Percentiles rank a stretch among this genome's conserved stretches.
phyloP scores from a whole-genome alignment of 2,888 invertebrate genomes.

The Ichneumoninae sp. region DNA sequence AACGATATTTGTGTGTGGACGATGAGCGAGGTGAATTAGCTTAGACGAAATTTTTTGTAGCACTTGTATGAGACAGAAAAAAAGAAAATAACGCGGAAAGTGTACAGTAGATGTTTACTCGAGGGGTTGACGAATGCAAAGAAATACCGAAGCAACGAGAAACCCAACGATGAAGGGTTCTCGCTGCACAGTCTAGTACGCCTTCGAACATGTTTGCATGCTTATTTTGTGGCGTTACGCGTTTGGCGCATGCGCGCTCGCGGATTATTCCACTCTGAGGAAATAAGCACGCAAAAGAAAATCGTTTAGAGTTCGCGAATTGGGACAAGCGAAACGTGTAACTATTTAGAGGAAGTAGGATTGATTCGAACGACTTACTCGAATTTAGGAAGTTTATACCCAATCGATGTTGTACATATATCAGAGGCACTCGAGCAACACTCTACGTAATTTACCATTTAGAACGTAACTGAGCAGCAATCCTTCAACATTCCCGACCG shows the following conservation, averaged over 20 bases:
- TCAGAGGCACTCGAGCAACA: slow-evolving; percentile 47
- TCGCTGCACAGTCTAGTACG: slow-evolving; percentile 40
- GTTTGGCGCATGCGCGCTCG: background rate
- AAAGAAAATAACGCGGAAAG: slow-evolving; percentile 42
- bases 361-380: slow-evolving; percentile 19
- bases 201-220: slow-evolving; percentile 18
- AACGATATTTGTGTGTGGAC: slow-evolving; percentile 23
- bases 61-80: slow-evolving; percentile 57
- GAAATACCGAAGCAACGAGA: background rate
- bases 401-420: slow-evolving; percentile 65
- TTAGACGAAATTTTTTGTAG: slow-evolving; percentile 56
- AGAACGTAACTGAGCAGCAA: slow-evolving; percentile 52
- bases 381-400: slow-evolving; percentile 44
- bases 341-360: slow-evolving; percentile 20
- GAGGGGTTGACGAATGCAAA: slow-evolving; percentile 17
- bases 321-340: background rate
- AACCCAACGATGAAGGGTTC: background rate
- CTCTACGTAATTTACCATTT: slow-evolving; percentile 41
- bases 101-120: slow-evolving; percentile 65
- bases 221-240: slow-evolving; percentile 20
- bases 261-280: background rate
- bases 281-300: background rate
- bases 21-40: slow-evolving; percentile 40
- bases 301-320: background rate
- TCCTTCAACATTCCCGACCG: slow-evolving; percentile 58